Evolutionary conservation across 2,113 vertebrate species (phyloP), one percentile per base, ranked within the genome.

Genomic region (Ia io): DNA sequence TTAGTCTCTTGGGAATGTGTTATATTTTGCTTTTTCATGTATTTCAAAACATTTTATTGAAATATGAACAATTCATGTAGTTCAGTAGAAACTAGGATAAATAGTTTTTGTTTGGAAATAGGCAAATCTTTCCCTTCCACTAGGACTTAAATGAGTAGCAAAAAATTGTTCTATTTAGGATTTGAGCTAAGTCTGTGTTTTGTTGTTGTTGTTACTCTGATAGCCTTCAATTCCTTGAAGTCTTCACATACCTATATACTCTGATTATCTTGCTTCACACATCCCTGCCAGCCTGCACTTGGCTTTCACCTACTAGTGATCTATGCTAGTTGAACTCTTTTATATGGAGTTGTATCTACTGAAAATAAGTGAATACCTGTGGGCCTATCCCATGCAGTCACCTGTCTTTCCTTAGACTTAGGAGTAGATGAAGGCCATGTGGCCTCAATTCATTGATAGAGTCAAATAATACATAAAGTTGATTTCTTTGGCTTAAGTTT

Each of bases 361-460:
- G 1, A 7, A 80, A 28, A 25, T 22, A 25, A 89, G 28, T 37
- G 2, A 35, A 30, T 28, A 20, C 0, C 65, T 3, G n/a, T 11
- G 1, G 7, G 67, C 30, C 40, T 76, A 20, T 28, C 5, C 6
- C 0, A 0, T 8, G 4, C 17, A 42, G 22, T 61, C 5, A 77
- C 16, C 8, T 44, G 2, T 83, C 35, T 63, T 25, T 47, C 32
- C 37, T 56, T 84, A 53, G 30, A 37, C 8, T 56, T 86, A 47
- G 63, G 44, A 20, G 5, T 35, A 65, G 28, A 42, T 47, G 9
- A 86, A 71, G 13, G 1, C 12, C 59, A n/a, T 25, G 22, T 30
- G 56, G 80, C n/a, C 5, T 61, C 37, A 79, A 32, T 42, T 69
- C 5, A 67, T 74, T 74, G 28, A 51, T 51, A 42, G 9, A 6